A percentile compares a stretch with the other conserved stretches of the same genome.
phyloP scores from a whole-genome alignment of 2,797 vertebrate species.

The Macropodus opercularis region DNA sequence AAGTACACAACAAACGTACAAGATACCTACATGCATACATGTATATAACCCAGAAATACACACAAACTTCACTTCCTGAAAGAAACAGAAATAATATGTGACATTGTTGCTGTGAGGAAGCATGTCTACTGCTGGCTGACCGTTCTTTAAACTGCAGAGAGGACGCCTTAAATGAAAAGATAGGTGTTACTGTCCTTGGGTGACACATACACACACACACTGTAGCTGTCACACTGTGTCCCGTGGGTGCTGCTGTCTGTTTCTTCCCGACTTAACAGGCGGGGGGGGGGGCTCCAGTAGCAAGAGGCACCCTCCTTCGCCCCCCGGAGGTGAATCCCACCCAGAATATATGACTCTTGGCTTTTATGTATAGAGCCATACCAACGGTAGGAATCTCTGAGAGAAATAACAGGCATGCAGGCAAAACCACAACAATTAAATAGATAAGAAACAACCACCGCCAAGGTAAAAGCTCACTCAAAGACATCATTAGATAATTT shows the following conservation, averaged over 20 bases:
- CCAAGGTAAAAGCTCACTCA: conserved; percentile 34
- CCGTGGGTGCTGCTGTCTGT: conserved; percentile 65
- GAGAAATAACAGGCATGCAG: conserved; percentile 81
- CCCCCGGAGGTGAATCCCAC: too few species aligned
- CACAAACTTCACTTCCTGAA: conserved; percentile 8
- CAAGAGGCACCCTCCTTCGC: too few species aligned
- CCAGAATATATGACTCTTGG: conserved; percentile 85
- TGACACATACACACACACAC: conserved; percentile 21
- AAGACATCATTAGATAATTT: conserved; percentile 51
- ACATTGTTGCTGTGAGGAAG: conserved; percentile 27
- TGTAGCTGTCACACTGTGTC: conserved; percentile 48
- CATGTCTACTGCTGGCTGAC: conserved; percentile 19
- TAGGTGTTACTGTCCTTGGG: conserved; percentile 51
- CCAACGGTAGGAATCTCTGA: conserved; percentile 84
- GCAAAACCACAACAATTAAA: conserved; percentile 75
- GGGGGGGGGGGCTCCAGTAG: conserved; percentile 54
- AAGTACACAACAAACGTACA: conserved; percentile 18
- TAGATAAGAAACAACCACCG: conserved; percentile 40
- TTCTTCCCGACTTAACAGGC: conserved; percentile 59
- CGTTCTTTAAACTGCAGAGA: conserved; percentile 42
- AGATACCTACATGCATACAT: conserved; percentile 15
- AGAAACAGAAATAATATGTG: conserved; percentile 22
- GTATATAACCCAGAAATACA: conserved; percentile 8
- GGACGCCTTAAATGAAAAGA: conserved; percentile 50
- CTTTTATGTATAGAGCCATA: conserved; percentile 89